These are phyloP conservation scores for Beroe ovata DNA, from an alignment of 37 sponge, comb jelly and placozoan species.

Conservation along the genomic window DNA sequence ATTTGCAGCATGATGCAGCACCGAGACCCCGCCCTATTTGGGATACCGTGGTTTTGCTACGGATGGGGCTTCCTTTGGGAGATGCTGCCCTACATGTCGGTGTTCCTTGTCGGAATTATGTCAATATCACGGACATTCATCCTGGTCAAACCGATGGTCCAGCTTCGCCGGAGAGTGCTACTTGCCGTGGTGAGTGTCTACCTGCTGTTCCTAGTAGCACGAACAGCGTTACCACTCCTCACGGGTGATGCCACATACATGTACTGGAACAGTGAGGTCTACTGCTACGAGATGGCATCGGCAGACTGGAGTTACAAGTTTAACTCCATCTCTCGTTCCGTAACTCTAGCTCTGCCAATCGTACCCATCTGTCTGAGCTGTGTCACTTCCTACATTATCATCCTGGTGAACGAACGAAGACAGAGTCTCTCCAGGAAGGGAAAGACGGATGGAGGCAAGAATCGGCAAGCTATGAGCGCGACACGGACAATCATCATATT, in stretches of 20 bases:
- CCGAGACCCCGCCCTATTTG: not conserved
- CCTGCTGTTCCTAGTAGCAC: not conserved
- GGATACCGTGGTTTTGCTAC: not conserved
- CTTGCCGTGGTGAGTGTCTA: not conserved
- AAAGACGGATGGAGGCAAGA: not conserved
- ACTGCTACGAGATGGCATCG: constrained; percentile 47
- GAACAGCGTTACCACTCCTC: not conserved
- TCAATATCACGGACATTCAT: constrained; percentile 45
- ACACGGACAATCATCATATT: constrained; percentile 47
- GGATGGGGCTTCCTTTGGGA: constrained; percentile 52
- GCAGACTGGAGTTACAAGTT: constrained; percentile 63
- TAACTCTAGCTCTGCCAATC: constrained; percentile 45
- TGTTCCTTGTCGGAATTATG: constrained; percentile 53
- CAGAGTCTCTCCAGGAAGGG: not conserved
- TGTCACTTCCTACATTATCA: constrained; percentile 27
- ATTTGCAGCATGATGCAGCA: constrained; percentile 20
- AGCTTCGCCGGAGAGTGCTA: not conserved
- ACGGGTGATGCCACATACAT: constrained; percentile 19
- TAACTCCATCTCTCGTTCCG: constrained; percentile 57
- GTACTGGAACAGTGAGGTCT: constrained; percentile 57
- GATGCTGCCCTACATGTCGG: constrained; percentile 62
- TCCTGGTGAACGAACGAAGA: constrained; percentile 40
- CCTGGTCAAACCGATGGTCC: constrained; percentile 15
- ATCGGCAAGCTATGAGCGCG: not conserved
- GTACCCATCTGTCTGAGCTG: constrained; percentile 54